Conservation (phyloP, 2,888 invertebrate genomes). For the Xiphydria camelus region DNA sequence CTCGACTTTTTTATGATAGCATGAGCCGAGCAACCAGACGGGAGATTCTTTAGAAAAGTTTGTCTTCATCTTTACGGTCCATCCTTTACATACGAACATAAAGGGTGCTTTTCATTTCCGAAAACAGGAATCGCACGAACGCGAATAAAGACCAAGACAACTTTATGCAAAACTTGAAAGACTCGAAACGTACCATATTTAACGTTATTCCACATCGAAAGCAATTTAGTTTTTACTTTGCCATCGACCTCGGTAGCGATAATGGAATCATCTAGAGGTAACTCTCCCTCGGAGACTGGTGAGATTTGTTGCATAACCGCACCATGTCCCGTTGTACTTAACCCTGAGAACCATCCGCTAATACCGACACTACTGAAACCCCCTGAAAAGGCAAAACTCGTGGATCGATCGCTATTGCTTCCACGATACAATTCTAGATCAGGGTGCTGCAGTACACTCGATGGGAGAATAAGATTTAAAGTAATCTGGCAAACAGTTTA, state of each 20-base stretch:
- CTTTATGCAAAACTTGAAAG: background rate
- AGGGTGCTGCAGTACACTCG: too few relatives aligned
- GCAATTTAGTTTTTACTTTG: slow-evolving; percentile 79
- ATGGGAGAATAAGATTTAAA: too few relatives aligned
- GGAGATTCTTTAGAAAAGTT: slow-evolving; percentile 83
- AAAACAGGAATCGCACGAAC: slow-evolving; percentile 11
- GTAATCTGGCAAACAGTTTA: too few relatives aligned
- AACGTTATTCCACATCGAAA: slow-evolving; percentile 91
- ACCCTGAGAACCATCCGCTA: slow-evolving; percentile 34
- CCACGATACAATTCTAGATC: too few relatives aligned
- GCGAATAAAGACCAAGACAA: background rate
- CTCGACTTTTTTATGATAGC: slow-evolving; percentile 73
- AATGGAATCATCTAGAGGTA: slow-evolving; percentile 37
- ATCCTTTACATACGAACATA: slow-evolving; percentile 57
- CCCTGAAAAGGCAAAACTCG: too few relatives aligned
- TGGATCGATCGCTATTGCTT: too few relatives aligned
- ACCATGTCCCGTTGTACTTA: slow-evolving; percentile 41
- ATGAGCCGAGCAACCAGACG: slow-evolving; percentile 82
- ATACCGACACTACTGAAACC: slow-evolving; percentile 23
- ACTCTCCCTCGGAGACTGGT: slow-evolving; percentile 29
- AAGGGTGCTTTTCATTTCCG: slow-evolving; percentile 35
- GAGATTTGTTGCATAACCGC: slow-evolving; percentile 36
- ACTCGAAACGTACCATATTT: slow-evolving; percentile 70
- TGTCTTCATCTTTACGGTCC: slow-evolving; percentile 78
- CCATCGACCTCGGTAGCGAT: slow-evolving; percentile 65